These are phyloP conservation scores for Drosophila subquinaria DNA, from an alignment of 2,888 invertebrate genomes.

Conservation along the genomic window DNA sequence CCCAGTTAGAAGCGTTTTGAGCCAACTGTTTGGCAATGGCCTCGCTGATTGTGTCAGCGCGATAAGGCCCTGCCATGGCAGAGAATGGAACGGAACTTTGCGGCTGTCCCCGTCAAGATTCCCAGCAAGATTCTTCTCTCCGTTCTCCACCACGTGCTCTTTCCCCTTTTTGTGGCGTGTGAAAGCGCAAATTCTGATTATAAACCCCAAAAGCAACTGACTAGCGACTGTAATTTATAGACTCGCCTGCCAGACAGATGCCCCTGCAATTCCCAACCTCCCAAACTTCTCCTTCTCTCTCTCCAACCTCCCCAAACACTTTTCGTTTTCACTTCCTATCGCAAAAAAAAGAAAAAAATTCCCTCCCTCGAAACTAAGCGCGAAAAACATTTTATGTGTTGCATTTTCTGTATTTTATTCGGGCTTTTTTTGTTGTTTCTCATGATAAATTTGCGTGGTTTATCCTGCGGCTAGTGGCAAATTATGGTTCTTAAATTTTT, in stretches of 20 bases:
- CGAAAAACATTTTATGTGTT: slow-evolving; percentile 37
- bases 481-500: slow-evolving; percentile 79
- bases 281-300: background rate
- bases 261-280: slow-evolving; percentile 21
- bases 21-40: slow-evolving; percentile 32
- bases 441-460: slow-evolving; percentile 77
- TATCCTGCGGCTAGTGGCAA: slow-evolving; percentile 76
- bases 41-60: slow-evolving; percentile 70
- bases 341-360: slow-evolving; percentile 23
- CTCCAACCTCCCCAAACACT: slow-evolving; percentile 38
- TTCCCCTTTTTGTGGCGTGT: slow-evolving; percentile 61
- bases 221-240: slow-evolving; percentile 73
- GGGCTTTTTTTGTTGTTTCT: slow-evolving; percentile 54
- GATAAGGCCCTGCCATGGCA: slow-evolving; percentile 52
- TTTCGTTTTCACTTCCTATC: slow-evolving; percentile 76
- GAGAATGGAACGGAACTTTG: slow-evolving; percentile 58
- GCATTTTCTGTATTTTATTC: slow-evolving; percentile 29
- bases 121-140: slow-evolving; percentile 41
- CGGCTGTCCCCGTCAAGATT: slow-evolving; percentile 32
- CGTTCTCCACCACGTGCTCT: background rate
- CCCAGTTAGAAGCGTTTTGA: slow-evolving; percentile 63
- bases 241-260: slow-evolving; percentile 58
- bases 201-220: slow-evolving; percentile 62
- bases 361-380: slow-evolving; percentile 31
- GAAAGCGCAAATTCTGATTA: slow-evolving; percentile 79